phyloP scores from a whole-genome alignment of 2,113 vertebrate genomes.

The Solea solea region DNA sequence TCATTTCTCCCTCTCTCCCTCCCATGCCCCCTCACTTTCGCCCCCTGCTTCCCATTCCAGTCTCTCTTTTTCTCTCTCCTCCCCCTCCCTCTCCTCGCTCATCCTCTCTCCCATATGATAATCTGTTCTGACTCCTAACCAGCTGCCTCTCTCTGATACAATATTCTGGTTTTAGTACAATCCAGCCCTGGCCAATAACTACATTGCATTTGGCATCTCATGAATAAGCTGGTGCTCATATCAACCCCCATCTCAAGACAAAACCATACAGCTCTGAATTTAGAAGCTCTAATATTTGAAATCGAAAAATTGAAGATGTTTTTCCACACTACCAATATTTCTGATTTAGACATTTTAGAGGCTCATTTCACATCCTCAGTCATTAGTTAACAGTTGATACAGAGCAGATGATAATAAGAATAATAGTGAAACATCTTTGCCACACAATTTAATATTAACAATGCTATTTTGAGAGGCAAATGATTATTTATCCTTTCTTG shows the following conservation, averaged over 20 bases:
- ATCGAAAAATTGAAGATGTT: slow-evolving; percentile 39
- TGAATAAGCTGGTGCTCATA: slow-evolving; percentile 73
- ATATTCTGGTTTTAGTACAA: slow-evolving; percentile 84
- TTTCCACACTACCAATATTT: slow-evolving; percentile 29
- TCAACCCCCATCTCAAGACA: slow-evolving; percentile 65
- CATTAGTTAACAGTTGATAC: slow-evolving; percentile 8
- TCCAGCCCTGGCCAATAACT: slow-evolving; percentile 80
- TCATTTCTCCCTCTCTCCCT: slow-evolving; percentile 47
- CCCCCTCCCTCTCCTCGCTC: slow-evolving; percentile 65
- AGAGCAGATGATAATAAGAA: slow-evolving; percentile 1
- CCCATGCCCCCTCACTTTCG: slow-evolving; percentile 51
- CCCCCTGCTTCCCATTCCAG: slow-evolving; percentile 59
- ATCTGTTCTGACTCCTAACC: slow-evolving; percentile 84
- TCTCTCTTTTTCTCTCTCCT: slow-evolving; percentile 13
- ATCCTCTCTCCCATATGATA: slow-evolving; percentile 80
- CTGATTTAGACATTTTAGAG: slow-evolving; percentile 32
- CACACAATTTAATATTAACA: slow-evolving; percentile 21
- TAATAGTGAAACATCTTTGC: slow-evolving; percentile 15
- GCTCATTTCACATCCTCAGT: slow-evolving; percentile 24
- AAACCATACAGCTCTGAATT: slow-evolving; percentile 57
- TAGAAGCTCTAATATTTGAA: slow-evolving; percentile 50
- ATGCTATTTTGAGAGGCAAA: slow-evolving; percentile 12
- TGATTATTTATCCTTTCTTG: slow-evolving; percentile 34
- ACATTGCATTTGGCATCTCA: slow-evolving; percentile 76
- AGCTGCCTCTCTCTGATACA: slow-evolving; percentile 84